Base-by-base conservation (phyloP, 1,140 invertebrate genomes). In the Parapsyche elsis region DNA sequence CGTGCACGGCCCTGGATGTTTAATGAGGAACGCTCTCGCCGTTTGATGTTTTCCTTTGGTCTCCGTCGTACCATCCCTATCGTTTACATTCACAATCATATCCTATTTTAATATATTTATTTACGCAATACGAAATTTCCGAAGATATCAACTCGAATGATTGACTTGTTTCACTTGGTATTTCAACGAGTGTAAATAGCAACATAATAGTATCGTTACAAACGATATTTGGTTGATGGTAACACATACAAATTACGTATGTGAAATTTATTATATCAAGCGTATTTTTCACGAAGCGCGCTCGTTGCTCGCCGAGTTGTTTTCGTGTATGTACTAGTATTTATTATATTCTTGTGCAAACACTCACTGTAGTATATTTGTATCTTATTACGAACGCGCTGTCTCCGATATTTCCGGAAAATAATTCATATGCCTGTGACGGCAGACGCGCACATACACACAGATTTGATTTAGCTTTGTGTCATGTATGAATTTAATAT, bases 11-110 rank as follows among this genome's bases (percentile, higher is more conserved):
- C n/a, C n/a, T 21, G 44, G 74, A 57, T 45, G 53, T 80, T 80
- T 82, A 82, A 82, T 82, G 81, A 82, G 81, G 59, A 71, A 45
- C 21, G 45, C 30, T 61, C 64, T 14, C 26, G 44, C 57, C 61
- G 79, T 80, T 80, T 80, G 79, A 77, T 78, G 75, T 82, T 80
- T 78, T 77, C 44, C 67, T 79, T 77, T 76, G 16, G 67, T 59
- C 61, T 16, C 21, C 64, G 9, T 67, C 23, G 16, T 14, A 53
- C 64, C 23, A 23, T 67, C 49, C 16, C 16, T 16, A 53, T 53
- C 16, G 10, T 53, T 16, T 53, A 53, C 10, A 16, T 53, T 14
- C 10, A 53, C 49, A 16, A 53, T 14, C 16, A 12, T 16, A 53
- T 53, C 49, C 4, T 10, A 4, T 53, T 53, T 53, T 4, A 38